Conservation (phyloP, 2,797 vertebrate genomes). For the Anguilla marmorata region DNA sequence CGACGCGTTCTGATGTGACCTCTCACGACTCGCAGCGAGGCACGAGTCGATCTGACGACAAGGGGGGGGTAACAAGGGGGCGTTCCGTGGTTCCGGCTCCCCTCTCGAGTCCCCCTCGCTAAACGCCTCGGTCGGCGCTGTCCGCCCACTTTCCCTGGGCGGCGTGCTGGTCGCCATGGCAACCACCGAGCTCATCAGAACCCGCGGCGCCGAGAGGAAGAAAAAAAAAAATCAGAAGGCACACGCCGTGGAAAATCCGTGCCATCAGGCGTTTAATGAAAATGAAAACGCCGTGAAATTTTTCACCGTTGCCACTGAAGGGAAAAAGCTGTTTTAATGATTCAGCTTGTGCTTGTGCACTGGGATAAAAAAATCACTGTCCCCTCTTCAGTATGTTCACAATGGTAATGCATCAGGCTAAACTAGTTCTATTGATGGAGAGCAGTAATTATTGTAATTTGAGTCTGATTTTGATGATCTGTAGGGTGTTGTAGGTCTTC, state of each 20-base stretch:
- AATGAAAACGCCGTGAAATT: background rate
- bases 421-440: background rate
- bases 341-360: background rate
- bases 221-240: conserved; percentile 30
- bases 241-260: conserved; percentile 20
- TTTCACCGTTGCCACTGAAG: background rate
- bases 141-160: conserved; percentile 33
- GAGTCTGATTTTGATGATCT: background rate
- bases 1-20: background rate
- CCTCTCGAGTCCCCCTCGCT: conserved; percentile 40
- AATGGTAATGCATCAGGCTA: background rate
- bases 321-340: background rate
- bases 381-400: background rate
- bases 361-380: background rate
- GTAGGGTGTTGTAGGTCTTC: background rate
- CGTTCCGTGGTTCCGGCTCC: background rate
- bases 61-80: no score
- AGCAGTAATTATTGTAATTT: background rate
- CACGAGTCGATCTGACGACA: no score
- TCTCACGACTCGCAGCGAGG: background rate
- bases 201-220: conserved; percentile 19
- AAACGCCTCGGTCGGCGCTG: conserved; percentile 23
- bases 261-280: background rate
- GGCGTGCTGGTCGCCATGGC: conserved; percentile 39
- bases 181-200: conserved; percentile 30